Evolutionary conservation across 1,140 invertebrate genomes (phyloP).

Genomic region (Chelonus insularis): DNA sequence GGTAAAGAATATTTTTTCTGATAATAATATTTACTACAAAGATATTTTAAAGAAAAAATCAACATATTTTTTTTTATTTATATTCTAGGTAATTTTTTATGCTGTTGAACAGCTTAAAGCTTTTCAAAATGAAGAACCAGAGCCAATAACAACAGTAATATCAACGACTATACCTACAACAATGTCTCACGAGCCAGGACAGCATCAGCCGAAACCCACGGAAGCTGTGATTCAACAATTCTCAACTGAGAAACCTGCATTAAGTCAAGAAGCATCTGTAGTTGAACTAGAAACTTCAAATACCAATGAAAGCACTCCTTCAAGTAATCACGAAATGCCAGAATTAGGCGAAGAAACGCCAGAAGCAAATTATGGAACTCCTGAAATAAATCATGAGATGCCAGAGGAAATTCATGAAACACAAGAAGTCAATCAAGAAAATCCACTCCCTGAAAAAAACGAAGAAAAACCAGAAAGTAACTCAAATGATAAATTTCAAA

Average conservation of each 20-base stretch:
- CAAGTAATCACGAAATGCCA: slow-evolving; percentile 29
- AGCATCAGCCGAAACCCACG: slow-evolving; percentile 35
- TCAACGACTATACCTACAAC: slow-evolving; percentile 36
- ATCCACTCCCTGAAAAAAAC: neutral
- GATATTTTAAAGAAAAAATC: slow-evolving; percentile 15
- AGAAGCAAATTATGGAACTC: slow-evolving; percentile 47
- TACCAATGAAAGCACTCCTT: slow-evolving; percentile 8
- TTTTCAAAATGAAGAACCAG: slow-evolving; percentile 36
- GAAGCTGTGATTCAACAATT: neutral
- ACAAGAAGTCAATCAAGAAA: slow-evolving; percentile 34
- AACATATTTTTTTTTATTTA: no score
- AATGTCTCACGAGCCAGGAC: slow-evolving; percentile 39
- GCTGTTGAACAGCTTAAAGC: slow-evolving; percentile 47
- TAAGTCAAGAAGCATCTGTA: slow-evolving; percentile 9
- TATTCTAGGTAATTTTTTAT: slow-evolving; percentile 51
- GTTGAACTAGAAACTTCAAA: slow-evolving; percentile 9
- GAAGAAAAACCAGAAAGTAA: neutral
- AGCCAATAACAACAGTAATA: slow-evolving; percentile 26
- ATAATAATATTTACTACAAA: slow-evolving; percentile 6
- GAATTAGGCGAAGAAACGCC: slow-evolving; percentile 37
- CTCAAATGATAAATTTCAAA: slow-evolving; percentile 18
- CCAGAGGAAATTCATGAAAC: slow-evolving; percentile 43
- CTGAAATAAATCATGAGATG: slow-evolving; percentile 48
- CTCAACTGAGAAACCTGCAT: neutral
- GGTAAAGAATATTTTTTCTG: no score